phyloP scores from a whole-genome alignment of 2,888 invertebrate species.

The Ophion costatus region DNA sequence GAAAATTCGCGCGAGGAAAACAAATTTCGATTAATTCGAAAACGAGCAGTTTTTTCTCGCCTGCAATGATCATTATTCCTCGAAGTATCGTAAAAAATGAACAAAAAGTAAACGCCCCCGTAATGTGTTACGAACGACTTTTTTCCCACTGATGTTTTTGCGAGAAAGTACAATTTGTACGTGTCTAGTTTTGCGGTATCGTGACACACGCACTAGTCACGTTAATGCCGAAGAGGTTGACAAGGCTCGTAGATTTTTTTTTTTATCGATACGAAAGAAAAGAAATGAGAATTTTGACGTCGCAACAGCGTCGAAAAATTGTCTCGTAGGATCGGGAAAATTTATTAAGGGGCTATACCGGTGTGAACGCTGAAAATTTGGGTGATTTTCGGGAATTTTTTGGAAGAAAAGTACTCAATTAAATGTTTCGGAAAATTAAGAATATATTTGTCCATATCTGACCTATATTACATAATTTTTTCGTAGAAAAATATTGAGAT shows the following conservation, averaged over 20 bases:
- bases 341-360: too few relatives aligned
- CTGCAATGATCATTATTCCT: not conserved
- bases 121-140: not conserved
- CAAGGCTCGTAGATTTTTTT: slow-evolving; percentile 27
- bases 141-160: slow-evolving; percentile 1
- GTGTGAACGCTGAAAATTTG: too few relatives aligned
- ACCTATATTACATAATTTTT: too few relatives aligned
- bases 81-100: slow-evolving; percentile 8
- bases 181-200: slow-evolving; percentile 35
- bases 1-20: too few relatives aligned
- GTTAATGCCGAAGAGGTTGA: slow-evolving; percentile 38
- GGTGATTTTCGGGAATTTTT: too few relatives aligned
- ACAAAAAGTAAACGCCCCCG: not conserved
- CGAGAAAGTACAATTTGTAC: slow-evolving; percentile 31
- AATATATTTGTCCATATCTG: too few relatives aligned
- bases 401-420: too few relatives aligned
- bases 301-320: not conserved
- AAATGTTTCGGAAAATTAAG: too few relatives aligned
- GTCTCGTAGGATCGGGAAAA: too few relatives aligned
- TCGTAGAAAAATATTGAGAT: too few relatives aligned
- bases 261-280: slow-evolving; percentile 17
- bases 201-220: slow-evolving; percentile 41
- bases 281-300: not conserved
- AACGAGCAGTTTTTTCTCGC: not conserved
- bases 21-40: too few relatives aligned